These are phyloP conservation scores for Reticulitermes lucifugus DNA, from an alignment of 2,888 invertebrate genomes.

Conservation along the genomic window DNA sequence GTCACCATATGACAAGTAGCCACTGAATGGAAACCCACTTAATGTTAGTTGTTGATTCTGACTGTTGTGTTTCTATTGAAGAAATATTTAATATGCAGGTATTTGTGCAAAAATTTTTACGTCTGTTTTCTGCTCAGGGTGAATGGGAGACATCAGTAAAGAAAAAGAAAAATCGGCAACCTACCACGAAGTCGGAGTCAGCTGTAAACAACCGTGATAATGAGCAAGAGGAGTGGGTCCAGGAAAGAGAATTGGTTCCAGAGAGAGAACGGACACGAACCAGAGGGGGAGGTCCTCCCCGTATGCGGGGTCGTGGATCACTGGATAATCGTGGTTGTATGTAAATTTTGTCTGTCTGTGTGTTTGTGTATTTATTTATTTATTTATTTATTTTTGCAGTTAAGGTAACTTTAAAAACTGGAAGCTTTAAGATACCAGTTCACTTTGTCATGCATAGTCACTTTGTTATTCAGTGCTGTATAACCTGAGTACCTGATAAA, in stretches of 20 bases:
- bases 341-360: constrained; percentile 51
- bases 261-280: constrained; percentile 57
- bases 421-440: no score
- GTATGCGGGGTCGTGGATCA: constrained; percentile 64
- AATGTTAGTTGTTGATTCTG: no score
- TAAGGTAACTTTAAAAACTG: no score
- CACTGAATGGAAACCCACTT: no score
- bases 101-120: neutral
- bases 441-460: no score
- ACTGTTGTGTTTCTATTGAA: no score
- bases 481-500: no score
- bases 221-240: constrained; percentile 55
- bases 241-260: constrained; percentile 46
- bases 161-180: constrained; percentile 86
- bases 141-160: constrained; percentile 90
- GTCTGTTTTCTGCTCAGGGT: constrained; percentile 65
- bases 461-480: no score
- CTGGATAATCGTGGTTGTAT: constrained; percentile 70
- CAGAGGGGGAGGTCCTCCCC: constrained; percentile 61
- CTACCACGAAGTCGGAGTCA: constrained; percentile 67
- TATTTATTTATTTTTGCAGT: no score
- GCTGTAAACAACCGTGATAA: constrained; percentile 64
- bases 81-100: no score
- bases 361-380: no score
- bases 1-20: no score